Evolutionary conservation across 2,888 invertebrate genomes (phyloP), one percentile per base, ranked within the genome.

Genomic region (Zeuzera pyrina): DNA sequence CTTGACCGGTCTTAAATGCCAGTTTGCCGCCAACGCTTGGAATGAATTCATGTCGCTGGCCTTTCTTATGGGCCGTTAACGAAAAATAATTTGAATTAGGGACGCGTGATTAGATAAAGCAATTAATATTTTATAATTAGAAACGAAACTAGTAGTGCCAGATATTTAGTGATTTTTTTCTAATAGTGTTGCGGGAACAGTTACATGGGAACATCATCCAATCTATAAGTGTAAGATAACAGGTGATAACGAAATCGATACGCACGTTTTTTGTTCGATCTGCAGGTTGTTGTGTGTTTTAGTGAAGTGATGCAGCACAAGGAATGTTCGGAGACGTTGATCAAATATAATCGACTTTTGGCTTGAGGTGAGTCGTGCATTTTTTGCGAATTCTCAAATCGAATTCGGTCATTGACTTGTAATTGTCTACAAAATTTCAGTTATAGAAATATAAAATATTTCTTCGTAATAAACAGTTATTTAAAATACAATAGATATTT

Each of bases 21-120:
- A 78, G 79, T 78, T 68, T 57, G 49, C 57, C 60, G 62, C 66
- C 56, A 60, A 60, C 77, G 54, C 57, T 65, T 58, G 58, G 42
- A 39, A 44, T 39, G 60, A 39, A 41, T 52, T 39, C 66, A 71
- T 69, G 79, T 73, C 63, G 45, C 38, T 32, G 35, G 39, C 29
- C 32, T 39, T 34, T 42, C 48, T 22, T 29, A 12, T 24, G 12
- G 43, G 50, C 63, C 57, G 64, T 56, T 57, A 53, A 40, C 54
- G 52, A 43, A 47, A 25, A 12, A 7, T 7, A 19, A 19, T 25
- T 25, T 25, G 12, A 25, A 25, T 11, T 25, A 12, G 8, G 25
- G 8, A 12, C 25, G 13, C 12, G 7, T 8, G 12, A n/a, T n/a
- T n/a, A n/a, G n/a, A n/a, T n/a, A n/a, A 25, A 5, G 25, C 25